Conservation (phyloP, 2,888 invertebrate species). For the Alsophila aescularia region DNA sequence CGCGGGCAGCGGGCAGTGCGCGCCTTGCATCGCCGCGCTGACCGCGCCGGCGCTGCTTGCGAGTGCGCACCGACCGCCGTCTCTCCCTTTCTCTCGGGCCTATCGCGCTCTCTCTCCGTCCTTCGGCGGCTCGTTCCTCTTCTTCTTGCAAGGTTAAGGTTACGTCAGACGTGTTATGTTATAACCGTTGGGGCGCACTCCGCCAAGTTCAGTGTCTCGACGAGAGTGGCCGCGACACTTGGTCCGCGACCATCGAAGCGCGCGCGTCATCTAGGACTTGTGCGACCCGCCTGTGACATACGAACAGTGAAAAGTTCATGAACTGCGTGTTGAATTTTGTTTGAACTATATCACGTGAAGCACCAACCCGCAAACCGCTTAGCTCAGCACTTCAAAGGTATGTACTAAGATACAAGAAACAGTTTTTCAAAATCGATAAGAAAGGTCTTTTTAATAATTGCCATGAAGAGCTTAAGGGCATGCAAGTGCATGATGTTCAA, state of each 20-base stretch:
- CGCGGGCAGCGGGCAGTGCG: slow-evolving; percentile 38
- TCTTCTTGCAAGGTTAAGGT: slow-evolving; percentile 85
- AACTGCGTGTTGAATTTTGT: slow-evolving; percentile 80
- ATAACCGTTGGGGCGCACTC: slow-evolving; percentile 84
- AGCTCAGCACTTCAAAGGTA: slow-evolving; percentile 61
- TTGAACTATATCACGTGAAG: slow-evolving; percentile 73
- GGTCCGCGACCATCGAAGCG: slow-evolving; percentile 69
- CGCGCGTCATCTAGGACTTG: slow-evolving; percentile 73
- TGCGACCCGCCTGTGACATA: slow-evolving; percentile 77
- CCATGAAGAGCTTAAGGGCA: slow-evolving; percentile 48
- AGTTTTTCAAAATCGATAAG: slow-evolving; percentile 13
- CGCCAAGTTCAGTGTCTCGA: slow-evolving; percentile 84
- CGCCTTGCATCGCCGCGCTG: slow-evolving; percentile 45
- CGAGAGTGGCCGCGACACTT: slow-evolving; percentile 82
- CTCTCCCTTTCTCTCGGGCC: slow-evolving; percentile 80
- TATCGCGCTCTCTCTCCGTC: slow-evolving; percentile 83
- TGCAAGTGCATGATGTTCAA: slow-evolving; percentile 63
- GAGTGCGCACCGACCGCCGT: slow-evolving; percentile 46
- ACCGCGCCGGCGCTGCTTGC: slow-evolving; percentile 46
- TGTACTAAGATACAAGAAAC: slow-evolving; percentile 42
- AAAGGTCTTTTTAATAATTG: slow-evolving; percentile 43
- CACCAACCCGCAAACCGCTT: slow-evolving; percentile 48
- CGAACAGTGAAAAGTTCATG: slow-evolving; percentile 83
- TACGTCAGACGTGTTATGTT: slow-evolving; percentile 85
- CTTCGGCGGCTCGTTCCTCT: slow-evolving; percentile 82